phyloP scores from a whole-genome alignment of 2,797 vertebrate species.

The Siniperca scherzeri region DNA sequence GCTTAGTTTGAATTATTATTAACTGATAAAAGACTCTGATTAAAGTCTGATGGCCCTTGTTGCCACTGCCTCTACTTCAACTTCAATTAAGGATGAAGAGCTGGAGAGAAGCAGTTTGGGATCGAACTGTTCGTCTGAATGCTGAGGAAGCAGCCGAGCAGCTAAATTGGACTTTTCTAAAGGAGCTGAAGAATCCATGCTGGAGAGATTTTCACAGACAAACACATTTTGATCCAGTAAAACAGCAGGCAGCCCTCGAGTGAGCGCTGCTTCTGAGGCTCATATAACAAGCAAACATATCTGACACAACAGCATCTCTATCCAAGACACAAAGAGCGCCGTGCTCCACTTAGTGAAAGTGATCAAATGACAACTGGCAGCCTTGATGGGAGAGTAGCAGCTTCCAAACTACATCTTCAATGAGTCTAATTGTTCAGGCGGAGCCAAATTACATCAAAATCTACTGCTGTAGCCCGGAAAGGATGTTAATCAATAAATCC shows the following conservation, averaged over 20 bases:
- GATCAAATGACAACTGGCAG: slow-evolving; percentile 6
- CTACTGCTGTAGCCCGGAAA: not conserved
- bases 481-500: not conserved
- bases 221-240: not conserved
- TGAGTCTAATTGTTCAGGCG: slow-evolving; percentile 5
- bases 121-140: not conserved
- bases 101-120: not conserved
- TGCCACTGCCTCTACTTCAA: not conserved
- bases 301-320: not conserved
- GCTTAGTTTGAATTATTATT: not conserved
- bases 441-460: not conserved
- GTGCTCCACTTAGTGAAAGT: not conserved
- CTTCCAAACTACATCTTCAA: slow-evolving; percentile 11
- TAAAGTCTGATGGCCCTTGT: not conserved
- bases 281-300: not conserved
- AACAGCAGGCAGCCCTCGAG: not conserved
- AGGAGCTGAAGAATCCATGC: not conserved
- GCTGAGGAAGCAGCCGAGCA: not conserved
- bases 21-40: not conserved
- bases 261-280: not conserved
- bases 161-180: not conserved
- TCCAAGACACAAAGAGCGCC: not conserved
- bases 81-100: not conserved
- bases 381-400: not conserved
- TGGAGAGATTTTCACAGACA: not conserved